Evolutionary conservation across 2,888 invertebrate genomes (phyloP), one percentile per base, ranked within the genome.

Genomic region (Frankliniella fusca): DNA sequence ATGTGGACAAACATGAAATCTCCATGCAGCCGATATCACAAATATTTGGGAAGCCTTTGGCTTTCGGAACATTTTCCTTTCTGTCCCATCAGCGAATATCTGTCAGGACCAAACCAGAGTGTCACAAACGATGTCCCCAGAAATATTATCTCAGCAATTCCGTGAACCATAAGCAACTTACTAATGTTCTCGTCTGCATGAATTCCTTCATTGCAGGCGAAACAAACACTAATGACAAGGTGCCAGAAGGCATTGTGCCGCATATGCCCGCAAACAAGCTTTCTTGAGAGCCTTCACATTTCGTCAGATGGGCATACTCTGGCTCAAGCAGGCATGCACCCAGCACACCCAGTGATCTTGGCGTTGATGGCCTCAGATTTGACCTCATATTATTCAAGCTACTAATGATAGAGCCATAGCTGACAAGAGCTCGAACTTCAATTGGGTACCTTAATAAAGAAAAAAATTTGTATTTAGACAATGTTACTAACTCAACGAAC

Each of bases 381-480:
- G 65, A 10, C 65, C 65, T 65, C 20, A 65, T 65, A 10, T 7
- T 20, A 20, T 65, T 65, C 12, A 65, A 7, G 7, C 65, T 65
- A 20, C 20, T 65, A 20, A 65, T 20, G 7, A 65, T 65, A 20
- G 7, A 18, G 20, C 65, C 65, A 20, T 18, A 20, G 20, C 15
- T 7, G 20, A 20, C 15, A 18, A 18, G 65, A 20, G 65, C 20
- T 65, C 65, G 11, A 18, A 65, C 65, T 65, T 10, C 12, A 11
- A 65, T 65, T 10, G 65, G 65, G 65, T 65, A 65, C 65, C 65
- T 65, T n/a, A n/a, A n/a, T n/a, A n/a, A n/a, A n/a, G n/a, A n/a
- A n/a, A n/a, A n/a, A n/a, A n/a, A n/a, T n/a, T n/a, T n/a, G n/a
- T n/a, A n/a, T n/a, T n/a, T n/a, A n/a, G n/a, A n/a, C n/a, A n/a